phyloP scores from a whole-genome alignment of 2,113 vertebrate species.

The Aptenodytes patagonicus region DNA sequence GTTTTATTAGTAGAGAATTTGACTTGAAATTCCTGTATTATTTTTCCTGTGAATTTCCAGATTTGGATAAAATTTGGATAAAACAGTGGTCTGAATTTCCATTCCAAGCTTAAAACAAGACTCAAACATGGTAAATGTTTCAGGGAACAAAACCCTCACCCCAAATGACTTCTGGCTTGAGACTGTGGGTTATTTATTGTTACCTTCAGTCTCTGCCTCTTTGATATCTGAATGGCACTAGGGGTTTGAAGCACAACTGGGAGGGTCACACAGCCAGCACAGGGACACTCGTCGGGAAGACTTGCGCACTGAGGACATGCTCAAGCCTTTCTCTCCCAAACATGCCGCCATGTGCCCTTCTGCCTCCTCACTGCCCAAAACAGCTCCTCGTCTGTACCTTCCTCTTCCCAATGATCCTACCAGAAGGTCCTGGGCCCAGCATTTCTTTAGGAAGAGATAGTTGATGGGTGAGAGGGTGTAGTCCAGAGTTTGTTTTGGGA shows the following conservation, averaged over 20 bases:
- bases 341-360: accelerated
- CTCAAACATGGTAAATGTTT: neutral
- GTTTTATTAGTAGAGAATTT: neutral
- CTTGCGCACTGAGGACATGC: neutral
- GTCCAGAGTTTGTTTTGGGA: neutral
- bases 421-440: neutral
- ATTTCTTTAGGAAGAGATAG: neutral
- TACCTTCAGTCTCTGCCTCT: neutral
- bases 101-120: neutral
- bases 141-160: neutral
- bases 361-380: neutral
- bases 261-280: neutral
- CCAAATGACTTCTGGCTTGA: neutral
- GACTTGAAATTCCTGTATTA: neutral
- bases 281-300: neutral
- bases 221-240: neutral
- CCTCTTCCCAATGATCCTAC: neutral
- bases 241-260: neutral
- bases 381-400: neutral
- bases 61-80: neutral
- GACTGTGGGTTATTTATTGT: neutral
- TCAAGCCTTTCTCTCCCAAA: neutral
- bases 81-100: neutral
- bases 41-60: neutral
- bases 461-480: neutral